Evolutionary conservation across 2,113 vertebrate species (phyloP), one percentile per base, ranked within the genome.

Genomic region (Pionites leucogaster): DNA sequence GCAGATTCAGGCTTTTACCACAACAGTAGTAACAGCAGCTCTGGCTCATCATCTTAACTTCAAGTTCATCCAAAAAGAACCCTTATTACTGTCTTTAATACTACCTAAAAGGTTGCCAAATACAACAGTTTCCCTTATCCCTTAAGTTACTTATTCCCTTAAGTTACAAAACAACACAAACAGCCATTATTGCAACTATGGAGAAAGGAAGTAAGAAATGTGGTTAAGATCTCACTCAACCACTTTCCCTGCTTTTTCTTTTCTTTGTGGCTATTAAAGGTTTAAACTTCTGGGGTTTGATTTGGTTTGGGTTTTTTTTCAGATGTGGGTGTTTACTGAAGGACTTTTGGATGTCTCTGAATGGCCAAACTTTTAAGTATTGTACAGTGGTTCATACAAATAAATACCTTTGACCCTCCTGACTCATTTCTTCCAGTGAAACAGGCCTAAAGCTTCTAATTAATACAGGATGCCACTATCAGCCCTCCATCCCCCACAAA

Each of bases 401-500:
- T 53, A 78, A 86, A 65, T 57, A 83, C 23, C 20, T 95, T 44
- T 83, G 53, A 88, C 59, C 29, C 2, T 86, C 29, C 27, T 95
- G 80, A 96, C 68, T 92, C 55, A 83, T 52, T 80, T 74, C 39
- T 83, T 92, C 76, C 76, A 65, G 89, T 47, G 65, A 80, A 95
- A 83, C n/a, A 95, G 37, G 63, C 68, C 80, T 80, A 52, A 83
- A 77, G 6, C 49, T 93, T 93, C 44, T 86, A 86, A 95, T 77
- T 77, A 86, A 91, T 52, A 80, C 17, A 65, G 63, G 57, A 95
- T 80, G 67, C 4, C 39, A 88, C 71, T 80, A 41, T 70, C 6
- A 6, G 67, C 37, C 63, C 47, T 90, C 33, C n/a, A 41, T 22
- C 10, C 76, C 39, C 52, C 35, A 39, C 33, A 60, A 13, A 91